These are phyloP conservation scores for Pedetes capensis DNA, from an alignment of 2,113 vertebrate genomes.

Conservation along the genomic window DNA sequence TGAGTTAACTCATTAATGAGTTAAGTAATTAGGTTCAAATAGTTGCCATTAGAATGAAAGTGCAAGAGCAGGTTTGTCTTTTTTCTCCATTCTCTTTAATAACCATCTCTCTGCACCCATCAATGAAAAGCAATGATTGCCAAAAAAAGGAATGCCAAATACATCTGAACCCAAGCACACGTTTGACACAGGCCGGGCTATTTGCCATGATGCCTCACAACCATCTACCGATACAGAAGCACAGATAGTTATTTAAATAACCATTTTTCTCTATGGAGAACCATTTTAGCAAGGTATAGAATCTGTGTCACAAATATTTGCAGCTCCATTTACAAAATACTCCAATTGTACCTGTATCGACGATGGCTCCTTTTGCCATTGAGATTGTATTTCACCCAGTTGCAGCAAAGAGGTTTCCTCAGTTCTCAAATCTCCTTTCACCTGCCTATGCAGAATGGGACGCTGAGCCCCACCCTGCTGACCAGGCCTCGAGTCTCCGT, in stretches of 20 bases:
- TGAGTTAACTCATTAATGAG: too few relatives aligned
- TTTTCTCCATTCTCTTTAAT: neutral
- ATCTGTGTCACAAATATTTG: slow-evolving; percentile 10
- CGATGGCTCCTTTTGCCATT: neutral
- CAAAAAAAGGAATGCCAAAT: neutral
- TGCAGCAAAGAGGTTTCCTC: neutral
- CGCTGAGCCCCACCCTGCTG: neutral
- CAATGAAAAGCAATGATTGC: slow-evolving; percentile 2
- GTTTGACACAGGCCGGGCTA: neutral
- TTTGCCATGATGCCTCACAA: neutral
- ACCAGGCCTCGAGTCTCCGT: neutral
- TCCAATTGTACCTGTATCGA: neutral
- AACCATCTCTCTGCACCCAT: neutral
- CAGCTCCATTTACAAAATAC: neutral
- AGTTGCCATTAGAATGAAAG: neutral
- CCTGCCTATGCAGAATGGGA: neutral
- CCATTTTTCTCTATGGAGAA: neutral
- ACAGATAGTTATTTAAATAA: neutral
- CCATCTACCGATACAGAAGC: neutral
- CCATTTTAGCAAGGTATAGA: neutral
- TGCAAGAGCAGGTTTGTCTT: neutral
- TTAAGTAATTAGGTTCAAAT: neutral
- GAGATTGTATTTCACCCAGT: neutral
- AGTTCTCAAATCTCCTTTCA: neutral
- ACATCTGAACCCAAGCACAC: neutral